Conservation (phyloP, 2,888 invertebrate species). For the Lasioglossum zephyrum region DNA sequence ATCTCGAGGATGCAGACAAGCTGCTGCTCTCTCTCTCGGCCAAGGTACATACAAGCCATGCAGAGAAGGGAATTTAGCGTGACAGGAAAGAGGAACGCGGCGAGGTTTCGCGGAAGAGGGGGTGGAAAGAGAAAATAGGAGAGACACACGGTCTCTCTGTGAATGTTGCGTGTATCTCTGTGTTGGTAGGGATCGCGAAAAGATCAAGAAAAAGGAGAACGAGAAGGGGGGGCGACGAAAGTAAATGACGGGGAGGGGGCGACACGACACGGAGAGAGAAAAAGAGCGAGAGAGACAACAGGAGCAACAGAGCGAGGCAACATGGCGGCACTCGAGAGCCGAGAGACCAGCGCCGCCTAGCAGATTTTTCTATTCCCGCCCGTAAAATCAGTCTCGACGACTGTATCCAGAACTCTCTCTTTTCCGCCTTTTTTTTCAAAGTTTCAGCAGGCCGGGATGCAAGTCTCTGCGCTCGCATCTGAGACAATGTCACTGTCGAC, state of each 20-base stretch:
- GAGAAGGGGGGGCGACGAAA: constrained; percentile 38
- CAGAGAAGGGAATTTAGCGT: constrained; percentile 40
- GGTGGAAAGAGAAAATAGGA: constrained; percentile 56
- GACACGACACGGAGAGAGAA: constrained; percentile 12
- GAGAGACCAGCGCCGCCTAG: constrained; percentile 80
- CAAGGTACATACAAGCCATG: constrained; percentile 31
- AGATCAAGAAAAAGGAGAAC: constrained; percentile 54
- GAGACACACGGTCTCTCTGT: constrained; percentile 45
- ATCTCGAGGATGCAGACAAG: constrained; percentile 22
- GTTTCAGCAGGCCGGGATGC: neutral
- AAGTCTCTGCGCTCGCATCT: neutral
- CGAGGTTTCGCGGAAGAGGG: constrained; percentile 34
- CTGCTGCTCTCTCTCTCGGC: neutral
- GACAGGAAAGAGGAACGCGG: constrained; percentile 28
- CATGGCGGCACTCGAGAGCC: constrained; percentile 76
- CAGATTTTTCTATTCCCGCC: constrained; percentile 81
- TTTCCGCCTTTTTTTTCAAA: constrained; percentile 1
- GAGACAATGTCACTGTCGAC: neutral
- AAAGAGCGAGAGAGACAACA: constrained; percentile 59
- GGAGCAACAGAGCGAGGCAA: constrained; percentile 69
- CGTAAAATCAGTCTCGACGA: constrained; percentile 52
- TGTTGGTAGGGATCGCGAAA: constrained; percentile 64
- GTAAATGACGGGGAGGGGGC: constrained; percentile 37
- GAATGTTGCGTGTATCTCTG: constrained; percentile 19
- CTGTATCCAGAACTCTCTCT: constrained; percentile 15